Conservation (phyloP, 1,140 invertebrate genomes). For the Macrocentrus cingulum region DNA sequence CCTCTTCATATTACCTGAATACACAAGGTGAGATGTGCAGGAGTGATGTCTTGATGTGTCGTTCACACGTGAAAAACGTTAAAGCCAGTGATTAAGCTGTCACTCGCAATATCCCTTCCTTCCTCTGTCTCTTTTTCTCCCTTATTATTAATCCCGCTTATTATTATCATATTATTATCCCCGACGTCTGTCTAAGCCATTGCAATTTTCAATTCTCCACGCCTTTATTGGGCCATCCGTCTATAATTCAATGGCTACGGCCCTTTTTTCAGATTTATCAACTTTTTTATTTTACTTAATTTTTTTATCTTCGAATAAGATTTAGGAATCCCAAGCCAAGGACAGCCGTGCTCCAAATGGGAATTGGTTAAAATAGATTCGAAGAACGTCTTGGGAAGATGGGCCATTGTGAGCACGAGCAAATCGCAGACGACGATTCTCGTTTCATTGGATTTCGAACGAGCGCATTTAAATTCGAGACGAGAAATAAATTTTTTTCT, state of each 20-base stretch:
- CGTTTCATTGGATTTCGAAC: not conserved
- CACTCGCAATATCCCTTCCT: slow-evolving; percentile 3
- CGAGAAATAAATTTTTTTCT: not conserved
- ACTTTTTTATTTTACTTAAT: not conserved
- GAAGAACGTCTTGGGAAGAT: not conserved
- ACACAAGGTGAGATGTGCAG: not conserved
- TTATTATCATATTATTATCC: not conserved
- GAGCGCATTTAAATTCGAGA: slow-evolving; percentile 5
- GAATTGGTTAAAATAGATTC: not conserved
- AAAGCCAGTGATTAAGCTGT: slow-evolving; percentile 11
- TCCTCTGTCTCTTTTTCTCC: not conserved
- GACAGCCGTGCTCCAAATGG: not conserved
- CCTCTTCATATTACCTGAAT: not conserved
- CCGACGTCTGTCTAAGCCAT: not conserved
- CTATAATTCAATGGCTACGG: slow-evolving; percentile 10
- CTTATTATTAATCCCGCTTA: not conserved
- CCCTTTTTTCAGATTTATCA: not conserved
- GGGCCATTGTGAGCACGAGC: not conserved
- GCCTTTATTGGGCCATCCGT: slow-evolving; percentile 14
- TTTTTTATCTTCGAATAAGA: not conserved
- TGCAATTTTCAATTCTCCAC: slow-evolving; percentile 20
- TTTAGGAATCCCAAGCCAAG: not conserved
- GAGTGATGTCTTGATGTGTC: slow-evolving; percentile 16
- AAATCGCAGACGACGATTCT: not conserved
- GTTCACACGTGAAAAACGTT: not conserved